These are phyloP conservation scores for Vombatus ursinus DNA, from an alignment of 2,113 vertebrate species.

Conservation along the genomic window DNA sequence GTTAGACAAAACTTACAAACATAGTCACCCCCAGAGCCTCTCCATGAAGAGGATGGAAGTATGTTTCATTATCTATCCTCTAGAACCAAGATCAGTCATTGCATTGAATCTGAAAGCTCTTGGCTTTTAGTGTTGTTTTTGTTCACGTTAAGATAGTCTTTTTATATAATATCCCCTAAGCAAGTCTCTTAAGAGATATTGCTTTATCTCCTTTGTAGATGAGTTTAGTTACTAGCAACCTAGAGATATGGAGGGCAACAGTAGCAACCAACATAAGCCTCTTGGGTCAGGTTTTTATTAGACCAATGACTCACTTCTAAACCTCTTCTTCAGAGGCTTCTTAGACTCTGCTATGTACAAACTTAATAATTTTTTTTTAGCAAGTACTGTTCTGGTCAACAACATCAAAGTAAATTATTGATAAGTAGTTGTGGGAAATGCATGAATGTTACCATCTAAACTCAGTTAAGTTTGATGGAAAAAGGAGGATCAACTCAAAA, in stretches of 20 bases:
- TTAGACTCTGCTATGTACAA: constrained; percentile 25
- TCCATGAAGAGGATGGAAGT: not conserved
- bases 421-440: not conserved
- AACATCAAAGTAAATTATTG: not conserved
- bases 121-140: not conserved
- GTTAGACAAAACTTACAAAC: not conserved
- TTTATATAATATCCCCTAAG: not conserved
- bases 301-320: not conserved
- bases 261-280: not conserved
- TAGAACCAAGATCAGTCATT: not conserved
- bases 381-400: constrained; percentile 31
- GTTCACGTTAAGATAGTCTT: not conserved
- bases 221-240: not conserved
- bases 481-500: not conserved
- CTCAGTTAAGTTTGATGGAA: not conserved
- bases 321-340: not conserved
- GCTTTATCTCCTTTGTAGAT: not conserved
- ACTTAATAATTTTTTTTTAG: not conserved
- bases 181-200: not conserved
- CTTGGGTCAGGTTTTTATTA: not conserved
- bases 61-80: not conserved
- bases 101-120: not conserved
- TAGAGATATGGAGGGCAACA: not conserved
- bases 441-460: not conserved
- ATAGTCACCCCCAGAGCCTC: not conserved